Base-by-base conservation (phyloP, 2,888 invertebrate species). In the Hemistola chrysoprasaria region DNA sequence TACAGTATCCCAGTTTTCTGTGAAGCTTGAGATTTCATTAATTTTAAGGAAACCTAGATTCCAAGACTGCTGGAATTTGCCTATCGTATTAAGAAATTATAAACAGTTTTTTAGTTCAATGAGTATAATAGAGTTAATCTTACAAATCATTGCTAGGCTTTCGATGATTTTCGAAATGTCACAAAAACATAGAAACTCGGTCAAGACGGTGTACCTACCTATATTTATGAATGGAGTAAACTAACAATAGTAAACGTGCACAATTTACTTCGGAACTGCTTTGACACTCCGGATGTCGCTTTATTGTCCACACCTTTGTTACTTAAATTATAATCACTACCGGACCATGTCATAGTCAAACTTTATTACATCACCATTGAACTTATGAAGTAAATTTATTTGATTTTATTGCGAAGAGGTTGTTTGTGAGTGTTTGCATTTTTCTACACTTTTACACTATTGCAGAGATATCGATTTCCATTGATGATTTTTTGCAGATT, bases 221-320 rank as follows among this genome's bases (percentile, higher is more conserved):
- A 29, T 8, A 25, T 41, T 22, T 35, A 40, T 47, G 50, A 50
- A 50, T 46, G 46, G 40, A 40, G 21, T 23, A 11, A 10, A 3
- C 3, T 10, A 22, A 50, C 50, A 50, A 50, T 39, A 5, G 35
- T 6, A 28, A 37, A 50, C 50, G 50, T 50, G 44, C 36, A 40
- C 34, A 22, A 40, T 25, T 24, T 35, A 41, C 35, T 33, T 29
- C 47, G 40, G 40, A 28, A 31, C 43, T 24, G 37, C 50, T 47
- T 50, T 49, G 41, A 38, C 21, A 30, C 10, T 28, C 45, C 48
- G 45, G 51, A 32, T 47, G 36, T 22, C 35, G 37, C 27, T 28
- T 22, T 16, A 37, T 47, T 43, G 47, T 47, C 36, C 9, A 25
- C 36, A 25, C 32, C 39, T 42, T 31, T 35, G 16, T n/a, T 29